Evolutionary conservation across 1,140 invertebrate genomes (phyloP).

Genomic region (Camponotus vicinus): DNA sequence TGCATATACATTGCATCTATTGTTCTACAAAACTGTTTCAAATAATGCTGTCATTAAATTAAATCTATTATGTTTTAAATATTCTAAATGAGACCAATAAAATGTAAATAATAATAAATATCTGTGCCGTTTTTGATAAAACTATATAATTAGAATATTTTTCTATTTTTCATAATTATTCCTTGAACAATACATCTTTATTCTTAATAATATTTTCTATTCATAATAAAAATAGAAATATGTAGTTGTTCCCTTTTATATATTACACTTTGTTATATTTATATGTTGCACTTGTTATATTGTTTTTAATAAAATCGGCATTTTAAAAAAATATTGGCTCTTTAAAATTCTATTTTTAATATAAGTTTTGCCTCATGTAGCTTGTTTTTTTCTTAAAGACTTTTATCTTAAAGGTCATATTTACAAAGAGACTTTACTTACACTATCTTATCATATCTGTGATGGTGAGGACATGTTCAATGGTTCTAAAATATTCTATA

Average conservation of each 20-base stretch:
- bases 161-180: background rate
- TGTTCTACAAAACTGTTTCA: background rate
- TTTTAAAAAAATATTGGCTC: background rate
- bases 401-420: background rate
- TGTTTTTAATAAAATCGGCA: background rate
- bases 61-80: background rate
- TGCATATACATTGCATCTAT: background rate
- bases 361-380: too few relatives aligned
- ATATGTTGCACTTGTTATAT: too few relatives aligned
- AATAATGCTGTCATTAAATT: background rate
- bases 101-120: background rate
- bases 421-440: background rate
- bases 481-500: background rate
- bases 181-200: background rate
- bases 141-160: background rate
- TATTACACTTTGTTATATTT: background rate
- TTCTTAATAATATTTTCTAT: background rate
- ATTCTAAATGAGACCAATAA: background rate
- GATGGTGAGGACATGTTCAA: background rate
- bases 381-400: background rate
- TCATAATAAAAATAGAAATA: background rate
- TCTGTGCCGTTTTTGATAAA: background rate
- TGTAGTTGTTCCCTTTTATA: background rate
- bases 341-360: background rate
- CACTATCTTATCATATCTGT: conserved; percentile 1